Conservation (phyloP, 2,797 vertebrate species). For the Hydrolagus colliei region DNA sequence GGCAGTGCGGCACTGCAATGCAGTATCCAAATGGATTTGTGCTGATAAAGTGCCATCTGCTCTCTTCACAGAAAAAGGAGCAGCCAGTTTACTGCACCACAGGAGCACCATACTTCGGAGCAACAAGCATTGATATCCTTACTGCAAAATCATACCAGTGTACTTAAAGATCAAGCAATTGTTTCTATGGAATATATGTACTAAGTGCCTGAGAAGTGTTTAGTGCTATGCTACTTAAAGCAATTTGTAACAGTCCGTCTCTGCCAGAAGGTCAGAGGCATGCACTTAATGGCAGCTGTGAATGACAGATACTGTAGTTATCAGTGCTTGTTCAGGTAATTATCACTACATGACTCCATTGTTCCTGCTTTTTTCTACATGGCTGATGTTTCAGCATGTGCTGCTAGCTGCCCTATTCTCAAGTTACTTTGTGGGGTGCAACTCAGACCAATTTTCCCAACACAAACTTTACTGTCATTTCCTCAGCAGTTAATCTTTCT, state of each 20-base stretch:
- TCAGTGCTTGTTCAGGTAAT: neutral
- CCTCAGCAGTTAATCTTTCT: neutral
- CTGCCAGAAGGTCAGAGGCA: neutral
- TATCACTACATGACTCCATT: slow-evolving; percentile 8
- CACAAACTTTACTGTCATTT: neutral
- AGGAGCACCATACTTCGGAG: no score
- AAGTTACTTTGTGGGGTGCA: neutral
- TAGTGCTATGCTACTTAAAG: neutral
- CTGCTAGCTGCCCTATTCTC: neutral
- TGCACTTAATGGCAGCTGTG: neutral
- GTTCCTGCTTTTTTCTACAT: neutral
- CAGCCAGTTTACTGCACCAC: no score
- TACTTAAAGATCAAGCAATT: neutral
- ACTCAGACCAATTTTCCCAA: slow-evolving; percentile 12
- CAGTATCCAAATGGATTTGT: no score
- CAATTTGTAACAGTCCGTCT: neutral
- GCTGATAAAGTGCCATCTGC: no score
- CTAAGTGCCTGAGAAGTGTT: neutral
- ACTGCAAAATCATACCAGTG: neutral
- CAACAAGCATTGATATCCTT: no score
- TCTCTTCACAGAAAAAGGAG: no score
- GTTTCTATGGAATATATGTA: neutral
- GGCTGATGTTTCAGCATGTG: slow-evolving; percentile 2
- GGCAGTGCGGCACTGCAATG: no score
- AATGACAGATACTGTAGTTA: neutral